Percentiles rank a stretch among this genome's conserved stretches.
Evolutionary conservation across 92 coral and sea anemone species (phyloP).

Genomic region (Epizoanthus fatuus): DNA sequence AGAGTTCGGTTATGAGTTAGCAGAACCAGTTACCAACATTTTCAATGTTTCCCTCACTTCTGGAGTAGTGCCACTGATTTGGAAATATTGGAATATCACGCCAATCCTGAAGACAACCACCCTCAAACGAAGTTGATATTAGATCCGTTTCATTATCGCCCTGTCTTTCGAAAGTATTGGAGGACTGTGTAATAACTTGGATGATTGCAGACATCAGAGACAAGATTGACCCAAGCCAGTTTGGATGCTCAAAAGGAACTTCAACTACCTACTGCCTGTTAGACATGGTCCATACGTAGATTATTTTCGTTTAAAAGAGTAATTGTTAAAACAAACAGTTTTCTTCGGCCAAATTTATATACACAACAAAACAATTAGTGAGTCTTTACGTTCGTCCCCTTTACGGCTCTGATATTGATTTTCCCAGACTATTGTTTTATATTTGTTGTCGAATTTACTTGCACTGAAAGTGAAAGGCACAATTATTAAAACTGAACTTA

Average conservation of each 20-base stretch:
- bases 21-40: slow-evolving; percentile 36
- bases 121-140: slow-evolving; percentile 5
- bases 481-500: too few relatives aligned
- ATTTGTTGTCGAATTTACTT: too few relatives aligned
- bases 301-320: too few relatives aligned
- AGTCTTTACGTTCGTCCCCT: too few relatives aligned
- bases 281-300: slow-evolving; percentile 26
- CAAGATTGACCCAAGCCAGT: slow-evolving; percentile 40
- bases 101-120: not conserved
- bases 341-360: too few relatives aligned
- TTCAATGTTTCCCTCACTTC: not conserved
- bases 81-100: slow-evolving; percentile 6
- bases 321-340: too few relatives aligned
- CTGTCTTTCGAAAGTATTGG: slow-evolving; percentile 22
- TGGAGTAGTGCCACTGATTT: not conserved
- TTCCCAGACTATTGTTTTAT: too few relatives aligned
- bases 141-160: slow-evolving; percentile 19
- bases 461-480: too few relatives aligned
- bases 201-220: slow-evolving; percentile 27
- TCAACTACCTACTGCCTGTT: slow-evolving; percentile 19
- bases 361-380: too few relatives aligned
- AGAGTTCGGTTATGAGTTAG: slow-evolving; percentile 51
- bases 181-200: slow-evolving; percentile 12
- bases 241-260: slow-evolving; percentile 28
- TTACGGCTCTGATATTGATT: too few relatives aligned